A percentile compares a stretch with the other conserved stretches of the same genome.
Conservation (phyloP, 1,140 invertebrate species). For the Saccostrea glomerata region DNA sequence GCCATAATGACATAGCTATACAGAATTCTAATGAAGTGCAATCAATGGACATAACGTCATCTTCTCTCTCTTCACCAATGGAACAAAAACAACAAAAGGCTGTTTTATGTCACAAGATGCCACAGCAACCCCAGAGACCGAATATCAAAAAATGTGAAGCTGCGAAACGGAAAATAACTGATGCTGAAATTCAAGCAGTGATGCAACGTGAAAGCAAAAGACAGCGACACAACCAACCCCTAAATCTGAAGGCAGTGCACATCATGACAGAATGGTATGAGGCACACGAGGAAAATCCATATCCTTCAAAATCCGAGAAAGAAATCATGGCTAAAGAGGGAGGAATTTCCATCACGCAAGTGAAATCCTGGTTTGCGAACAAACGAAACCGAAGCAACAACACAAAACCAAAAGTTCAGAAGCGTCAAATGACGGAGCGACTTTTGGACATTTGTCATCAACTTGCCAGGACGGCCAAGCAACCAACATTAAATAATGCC, state of each 20-base stretch:
- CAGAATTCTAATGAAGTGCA: slow-evolving; percentile 3
- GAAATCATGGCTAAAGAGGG: slow-evolving; percentile 70
- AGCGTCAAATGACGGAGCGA: slow-evolving; percentile 70
- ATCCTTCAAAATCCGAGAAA: slow-evolving; percentile 74
- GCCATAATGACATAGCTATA: not conserved
- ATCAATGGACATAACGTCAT: slow-evolving; percentile 9
- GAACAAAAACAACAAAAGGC: slow-evolving; percentile 20
- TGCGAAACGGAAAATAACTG: slow-evolving; percentile 30
- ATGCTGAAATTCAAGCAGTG: slow-evolving; percentile 27
- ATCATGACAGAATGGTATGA: slow-evolving; percentile 75
- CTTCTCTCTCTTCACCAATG: slow-evolving; percentile 7
- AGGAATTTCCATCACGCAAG: slow-evolving; percentile 72
- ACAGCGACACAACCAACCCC: slow-evolving; percentile 71
- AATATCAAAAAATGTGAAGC: slow-evolving; percentile 41
- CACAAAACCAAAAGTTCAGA: slow-evolving; percentile 76
- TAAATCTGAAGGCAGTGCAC: slow-evolving; percentile 67
- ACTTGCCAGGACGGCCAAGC: slow-evolving; percentile 62
- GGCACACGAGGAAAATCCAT: slow-evolving; percentile 71
- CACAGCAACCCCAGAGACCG: slow-evolving; percentile 22
- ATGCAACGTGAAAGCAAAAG: slow-evolving; percentile 49
- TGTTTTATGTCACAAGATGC: slow-evolving; percentile 40
- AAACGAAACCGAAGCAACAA: slow-evolving; percentile 76
- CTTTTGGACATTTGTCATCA: slow-evolving; percentile 71
- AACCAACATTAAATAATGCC: slow-evolving; percentile 68
- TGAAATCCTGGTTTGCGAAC: slow-evolving; percentile 78